Evolutionary conservation across 2,797 vertebrate species (phyloP).

Genomic region (Lacerta agilis): DNA sequence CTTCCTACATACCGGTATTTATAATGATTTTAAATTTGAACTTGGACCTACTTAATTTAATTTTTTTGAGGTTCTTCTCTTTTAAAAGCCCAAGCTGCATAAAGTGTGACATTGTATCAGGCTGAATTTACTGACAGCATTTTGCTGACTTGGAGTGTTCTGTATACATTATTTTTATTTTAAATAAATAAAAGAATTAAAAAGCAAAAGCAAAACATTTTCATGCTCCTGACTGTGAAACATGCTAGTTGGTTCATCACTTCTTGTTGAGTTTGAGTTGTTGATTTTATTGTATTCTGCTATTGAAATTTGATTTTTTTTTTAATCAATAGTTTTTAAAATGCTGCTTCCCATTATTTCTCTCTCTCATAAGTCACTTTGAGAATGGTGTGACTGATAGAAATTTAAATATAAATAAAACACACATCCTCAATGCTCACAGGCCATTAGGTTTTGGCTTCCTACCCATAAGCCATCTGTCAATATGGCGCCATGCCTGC

Average conservation of each 20-base stretch:
- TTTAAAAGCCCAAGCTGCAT: too few relatives aligned
- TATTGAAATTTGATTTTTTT: not conserved
- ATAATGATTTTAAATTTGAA: too few relatives aligned
- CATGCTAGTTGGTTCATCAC: constrained; percentile 35
- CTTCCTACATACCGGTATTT: too few relatives aligned
- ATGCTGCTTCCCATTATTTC: not conserved
- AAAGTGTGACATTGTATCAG: too few relatives aligned
- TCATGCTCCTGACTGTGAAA: constrained; percentile 68
- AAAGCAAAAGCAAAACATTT: not conserved
- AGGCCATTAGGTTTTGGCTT: constrained; percentile 75
- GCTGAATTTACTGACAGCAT: too few relatives aligned
- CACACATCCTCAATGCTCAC: constrained; percentile 63
- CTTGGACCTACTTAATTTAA: too few relatives aligned
- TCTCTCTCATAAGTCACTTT: not conserved
- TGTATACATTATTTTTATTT: too few relatives aligned
- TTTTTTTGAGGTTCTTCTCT: too few relatives aligned
- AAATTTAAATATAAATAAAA: constrained; percentile 13
- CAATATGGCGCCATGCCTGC: constrained; percentile 71
- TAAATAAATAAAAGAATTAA: too few relatives aligned
- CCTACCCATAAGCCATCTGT: constrained; percentile 74
- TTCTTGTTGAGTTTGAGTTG: not conserved
- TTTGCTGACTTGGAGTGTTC: too few relatives aligned
- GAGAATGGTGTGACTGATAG: not conserved
- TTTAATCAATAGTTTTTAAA: not conserved
- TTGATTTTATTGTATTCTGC: not conserved